Conservation (phyloP, 2,888 invertebrate species). For the Drosophila putrida region DNA sequence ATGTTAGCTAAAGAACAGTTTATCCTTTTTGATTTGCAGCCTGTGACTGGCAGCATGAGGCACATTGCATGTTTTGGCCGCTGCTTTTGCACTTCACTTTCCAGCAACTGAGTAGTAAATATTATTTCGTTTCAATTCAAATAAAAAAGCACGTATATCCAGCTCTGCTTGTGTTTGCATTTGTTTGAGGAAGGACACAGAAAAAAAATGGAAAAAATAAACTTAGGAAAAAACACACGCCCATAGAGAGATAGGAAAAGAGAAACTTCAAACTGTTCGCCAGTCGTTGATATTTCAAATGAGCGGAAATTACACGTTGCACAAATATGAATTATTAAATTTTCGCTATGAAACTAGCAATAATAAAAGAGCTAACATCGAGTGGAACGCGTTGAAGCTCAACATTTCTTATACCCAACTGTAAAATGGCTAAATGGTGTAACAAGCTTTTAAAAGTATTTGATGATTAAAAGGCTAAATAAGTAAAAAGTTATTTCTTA, state of each 20-base stretch:
- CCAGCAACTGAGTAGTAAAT: slow-evolving; percentile 67
- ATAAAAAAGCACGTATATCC: slow-evolving; percentile 53
- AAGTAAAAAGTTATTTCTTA: too few relatives aligned
- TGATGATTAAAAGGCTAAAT: too few relatives aligned
- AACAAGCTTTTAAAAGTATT: background rate
- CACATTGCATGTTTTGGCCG: slow-evolving; percentile 58
- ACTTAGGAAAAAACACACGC: background rate
- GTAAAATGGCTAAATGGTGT: background rate
- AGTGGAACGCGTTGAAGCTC: slow-evolving; percentile 11
- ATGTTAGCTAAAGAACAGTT: slow-evolving; percentile 75
- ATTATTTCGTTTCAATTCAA: slow-evolving; percentile 74
- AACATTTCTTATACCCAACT: background rate
- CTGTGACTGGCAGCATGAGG: slow-evolving; percentile 30
- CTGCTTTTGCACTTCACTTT: slow-evolving; percentile 50
- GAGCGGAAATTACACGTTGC: slow-evolving; percentile 69
- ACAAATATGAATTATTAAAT: slow-evolving; percentile 66
- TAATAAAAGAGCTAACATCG: slow-evolving; percentile 38
- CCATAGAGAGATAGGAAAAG: background rate
- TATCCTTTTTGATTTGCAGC: slow-evolving; percentile 79
- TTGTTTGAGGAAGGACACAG: slow-evolving; percentile 29
- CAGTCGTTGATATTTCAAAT: slow-evolving; percentile 58
- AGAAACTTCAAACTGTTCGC: slow-evolving; percentile 14
- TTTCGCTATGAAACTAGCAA: slow-evolving; percentile 55
- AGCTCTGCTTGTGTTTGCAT: slow-evolving; percentile 45
- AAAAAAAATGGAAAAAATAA: slow-evolving; percentile 20